These are phyloP conservation scores for Pseudorasbora parva DNA, from an alignment of 2,113 vertebrate genomes.

Conservation along the genomic window DNA sequence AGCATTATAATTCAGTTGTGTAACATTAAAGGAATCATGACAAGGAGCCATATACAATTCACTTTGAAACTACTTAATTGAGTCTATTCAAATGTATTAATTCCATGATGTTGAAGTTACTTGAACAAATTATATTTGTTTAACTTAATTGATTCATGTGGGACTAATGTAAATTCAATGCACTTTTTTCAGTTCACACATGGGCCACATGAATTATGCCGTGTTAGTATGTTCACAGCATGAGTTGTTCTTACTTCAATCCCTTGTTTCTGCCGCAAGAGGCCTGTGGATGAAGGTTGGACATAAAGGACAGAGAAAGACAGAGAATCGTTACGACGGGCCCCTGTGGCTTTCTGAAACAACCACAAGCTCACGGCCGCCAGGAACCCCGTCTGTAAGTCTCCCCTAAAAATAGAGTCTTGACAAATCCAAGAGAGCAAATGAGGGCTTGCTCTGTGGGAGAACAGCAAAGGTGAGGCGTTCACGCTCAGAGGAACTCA, in stretches of 20 bases:
- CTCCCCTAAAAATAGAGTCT: conserved; percentile 16
- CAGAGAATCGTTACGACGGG: background rate
- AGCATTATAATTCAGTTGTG: too few relatives aligned
- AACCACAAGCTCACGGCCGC: background rate
- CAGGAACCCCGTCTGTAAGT: background rate
- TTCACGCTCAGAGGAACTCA: background rate
- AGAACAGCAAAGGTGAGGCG: background rate
- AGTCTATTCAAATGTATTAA: too few relatives aligned
- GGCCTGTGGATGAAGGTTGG: background rate
- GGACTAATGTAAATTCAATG: too few relatives aligned
- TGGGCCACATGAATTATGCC: background rate
- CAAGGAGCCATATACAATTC: too few relatives aligned
- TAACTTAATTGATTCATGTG: too few relatives aligned
- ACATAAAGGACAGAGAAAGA: conserved; percentile 17
- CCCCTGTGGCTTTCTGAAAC: background rate
- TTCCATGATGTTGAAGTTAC: too few relatives aligned
- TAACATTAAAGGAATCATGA: too few relatives aligned
- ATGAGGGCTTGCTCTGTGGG: background rate
- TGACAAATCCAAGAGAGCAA: background rate
- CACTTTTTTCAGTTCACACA: too few relatives aligned
- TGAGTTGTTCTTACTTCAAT: background rate
- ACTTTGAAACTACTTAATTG: too few relatives aligned
- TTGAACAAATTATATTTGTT: too few relatives aligned
- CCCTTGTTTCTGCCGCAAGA: background rate
- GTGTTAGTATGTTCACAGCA: background rate